A percentile compares a stretch with the other conserved stretches of the same genome.
Evolutionary conservation across 1,140 invertebrate genomes (phyloP).

Genomic region (Trichogramma pretiosum): DNA sequence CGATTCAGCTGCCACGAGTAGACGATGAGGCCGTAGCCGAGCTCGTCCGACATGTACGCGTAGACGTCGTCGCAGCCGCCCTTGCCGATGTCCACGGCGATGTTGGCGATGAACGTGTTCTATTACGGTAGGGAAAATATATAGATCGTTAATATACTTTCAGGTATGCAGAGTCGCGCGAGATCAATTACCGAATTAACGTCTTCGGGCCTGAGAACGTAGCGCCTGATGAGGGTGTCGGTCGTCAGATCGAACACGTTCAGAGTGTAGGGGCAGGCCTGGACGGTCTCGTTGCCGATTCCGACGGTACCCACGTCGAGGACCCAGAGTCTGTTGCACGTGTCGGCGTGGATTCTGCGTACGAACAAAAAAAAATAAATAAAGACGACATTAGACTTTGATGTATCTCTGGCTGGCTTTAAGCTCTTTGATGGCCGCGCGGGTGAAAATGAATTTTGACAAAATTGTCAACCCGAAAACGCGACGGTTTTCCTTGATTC

Average conservation of each 20-base stretch:
- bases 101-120: constrained; percentile 73
- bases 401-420: too few species aligned
- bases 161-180: too few species aligned
- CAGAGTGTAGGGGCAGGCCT: constrained; percentile 63
- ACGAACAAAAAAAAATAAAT: too few species aligned
- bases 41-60: constrained; percentile 72
- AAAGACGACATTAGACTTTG: too few species aligned
- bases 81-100: constrained; percentile 65
- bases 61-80: constrained; percentile 63
- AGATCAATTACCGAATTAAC: constrained; percentile 54
- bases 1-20: constrained; percentile 67
- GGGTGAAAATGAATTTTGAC: too few species aligned
- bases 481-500: too few species aligned
- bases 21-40: constrained; percentile 68
- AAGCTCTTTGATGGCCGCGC: too few species aligned
- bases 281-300: constrained; percentile 62
- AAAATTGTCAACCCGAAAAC: too few species aligned
- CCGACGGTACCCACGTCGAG: constrained; percentile 73
- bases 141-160: too few species aligned
- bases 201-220: constrained; percentile 60
- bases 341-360: constrained; percentile 54
- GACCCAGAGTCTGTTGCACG: constrained; percentile 71
- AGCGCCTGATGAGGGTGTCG: constrained; percentile 59
- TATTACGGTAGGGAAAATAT: constrained; percentile 11
- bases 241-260: constrained; percentile 69